Base-by-base conservation (phyloP, 2,888 invertebrate genomes). In the Gymnoscelis rufifasciata region DNA sequence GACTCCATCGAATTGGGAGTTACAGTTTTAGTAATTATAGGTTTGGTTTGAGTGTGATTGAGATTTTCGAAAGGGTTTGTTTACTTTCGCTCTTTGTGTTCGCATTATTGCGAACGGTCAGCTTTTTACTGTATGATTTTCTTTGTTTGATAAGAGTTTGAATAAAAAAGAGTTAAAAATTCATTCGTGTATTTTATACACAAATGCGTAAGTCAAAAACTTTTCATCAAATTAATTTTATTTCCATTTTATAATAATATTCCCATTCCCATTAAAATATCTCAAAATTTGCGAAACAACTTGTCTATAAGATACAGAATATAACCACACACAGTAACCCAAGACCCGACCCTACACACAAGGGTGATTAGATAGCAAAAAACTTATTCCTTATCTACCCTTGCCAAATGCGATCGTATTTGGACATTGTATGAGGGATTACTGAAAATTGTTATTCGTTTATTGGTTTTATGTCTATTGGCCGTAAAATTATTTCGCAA, bases 1-100 rank as follows among this genome's bases (percentile, higher is more conserved):
- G 83, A 83, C 83, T 83, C 69, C 78, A 76, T 80, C 80, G 78
- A 76, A 82, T 82, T 74, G 76, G 68, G 72, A 72, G 71, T 70
- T 74, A 75, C 67, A 76, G 60, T 68, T 70, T 70, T 62, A 69
- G 69, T 82, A 79, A 84, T 84, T 82, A 79, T 78, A 71, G 72
- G 71, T 77, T 66, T 75, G 57, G 35, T 52, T 55, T 38, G 49
- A 57, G 47, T 56, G 41, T 51, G 41, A 49, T 42, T 53, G 45
- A 39, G 43, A 45, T 35, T 46, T 43, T 15, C 14, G 38, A 44
- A 42, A 28, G 15, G n/a, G 38, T 52, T 59, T 62, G 62, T 66
- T 58, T 60, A 55, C 63, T 61, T 48, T 46, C 51, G 41, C 56
- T 40, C 56, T 59, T 47, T 54, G 56, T 52, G 54, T 61, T 65